Base-by-base conservation (phyloP, 1,140 invertebrate species). In the Microplitis demolitor region DNA sequence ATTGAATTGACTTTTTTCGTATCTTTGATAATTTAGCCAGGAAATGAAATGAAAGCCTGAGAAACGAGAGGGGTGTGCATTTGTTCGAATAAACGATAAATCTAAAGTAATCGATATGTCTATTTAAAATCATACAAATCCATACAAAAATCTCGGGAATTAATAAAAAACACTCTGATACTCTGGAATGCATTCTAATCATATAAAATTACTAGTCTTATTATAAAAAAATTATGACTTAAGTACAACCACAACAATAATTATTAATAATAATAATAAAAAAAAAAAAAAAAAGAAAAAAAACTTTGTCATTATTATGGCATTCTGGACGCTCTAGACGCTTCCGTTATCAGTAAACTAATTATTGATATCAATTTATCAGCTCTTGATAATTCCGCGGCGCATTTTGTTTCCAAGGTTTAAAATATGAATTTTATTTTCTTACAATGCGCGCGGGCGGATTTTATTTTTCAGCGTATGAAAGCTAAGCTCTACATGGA, bases 291-390 rank as follows among this genome's bases (percentile, higher is more conserved):
- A 33, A 54, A 67, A 53, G 54, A 54, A 35, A 54, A 67, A 83
- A 78, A 85, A 81, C 79, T 86, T 86, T 83, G 83, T 87, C 84
- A 86, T 86, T 84, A 84, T 86, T 87, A 87, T 87, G 85, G 85
- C 85, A 87, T 86, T 86, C 81, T 76, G 83, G 78, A 83, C 79
- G 70, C 80, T 85, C 81, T 79, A 31, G 39, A 51, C 37, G 39
- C 39, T 66, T 66, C 16, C 13, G 53, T 16, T 54, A 54, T 16
- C 53, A 54, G 53, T 16, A 14, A 54, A 54, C 13, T 14, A 54
- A 54, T 5, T 14, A 5, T 54, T 16, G 16, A 54, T 54, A n/a
- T 13, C n/a, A 13, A 13, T 50, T 50, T 8, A 50, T 8, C 6
- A 50, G 13, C 6, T 8, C 6, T 50, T 50, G 45, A 50, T 50